Percentiles rank a stretch among this genome's conserved stretches.
These are phyloP conservation scores for Lepus oiostolus DNA, from an alignment of 2,797 vertebrate species.

Conservation along the genomic window DNA sequence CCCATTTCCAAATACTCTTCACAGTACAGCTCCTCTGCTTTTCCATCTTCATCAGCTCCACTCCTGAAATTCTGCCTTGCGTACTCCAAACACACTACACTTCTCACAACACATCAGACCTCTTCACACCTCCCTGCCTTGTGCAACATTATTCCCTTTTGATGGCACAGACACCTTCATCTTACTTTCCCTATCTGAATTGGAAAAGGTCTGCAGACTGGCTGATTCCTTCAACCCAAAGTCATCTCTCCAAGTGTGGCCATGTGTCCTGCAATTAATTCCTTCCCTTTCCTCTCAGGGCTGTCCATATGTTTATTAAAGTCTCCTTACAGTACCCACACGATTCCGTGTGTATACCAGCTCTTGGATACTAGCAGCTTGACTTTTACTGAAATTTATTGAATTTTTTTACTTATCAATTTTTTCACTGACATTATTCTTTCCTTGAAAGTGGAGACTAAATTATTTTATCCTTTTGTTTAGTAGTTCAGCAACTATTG, in stretches of 20 bases:
- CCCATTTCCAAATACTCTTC: background rate
- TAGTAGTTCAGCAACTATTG: constrained; percentile 37
- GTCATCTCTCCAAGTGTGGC: background rate
- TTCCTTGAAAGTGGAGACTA: background rate
- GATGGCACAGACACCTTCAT: background rate
- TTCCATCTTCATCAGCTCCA: background rate
- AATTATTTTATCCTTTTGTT: constrained; percentile 15
- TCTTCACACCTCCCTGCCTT: background rate
- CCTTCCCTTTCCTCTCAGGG: background rate
- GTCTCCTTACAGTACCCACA: background rate
- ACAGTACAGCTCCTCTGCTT: background rate
- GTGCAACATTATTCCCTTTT: background rate
- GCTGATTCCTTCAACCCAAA: background rate
- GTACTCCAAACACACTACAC: background rate
- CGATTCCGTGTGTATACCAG: background rate
- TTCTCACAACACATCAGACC: background rate
- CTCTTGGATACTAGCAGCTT: background rate
- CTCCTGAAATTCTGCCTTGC: background rate
- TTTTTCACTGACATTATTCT: background rate
- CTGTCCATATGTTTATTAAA: background rate
- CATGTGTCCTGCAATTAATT: background rate
- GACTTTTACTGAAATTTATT: background rate
- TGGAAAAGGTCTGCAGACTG: background rate
- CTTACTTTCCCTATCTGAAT: background rate
- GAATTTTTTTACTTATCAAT: background rate